Evolutionary conservation across 1,140 invertebrate genomes (phyloP), one percentile per base, ranked within the genome.

Genomic region (Limonius californicus): DNA sequence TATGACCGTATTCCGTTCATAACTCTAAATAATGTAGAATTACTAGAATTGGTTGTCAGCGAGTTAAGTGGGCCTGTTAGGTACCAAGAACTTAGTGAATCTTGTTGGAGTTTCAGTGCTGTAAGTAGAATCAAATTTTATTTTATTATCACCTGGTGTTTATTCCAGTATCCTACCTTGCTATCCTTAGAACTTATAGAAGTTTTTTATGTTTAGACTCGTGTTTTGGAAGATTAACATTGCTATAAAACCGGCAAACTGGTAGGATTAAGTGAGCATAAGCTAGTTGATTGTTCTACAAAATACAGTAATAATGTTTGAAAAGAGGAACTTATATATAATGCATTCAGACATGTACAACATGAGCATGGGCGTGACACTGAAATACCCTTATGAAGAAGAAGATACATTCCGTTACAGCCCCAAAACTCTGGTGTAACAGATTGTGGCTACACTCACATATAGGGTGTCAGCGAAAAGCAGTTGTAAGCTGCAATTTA

Each of bases 251-350:
- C 83, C 20, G 90, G 90, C 45, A 83, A 86, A 64, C 81, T 99
- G 12, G 84, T 96, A 4, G 95, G 94, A 1, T 84, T 99, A 0
- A 97, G 93, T 67, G 97, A 99, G 80, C 97, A 99, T 81, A 98
- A 99, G 77, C 80, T 99, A 43, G 84, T 99, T 19, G 97, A 99
- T 81, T 99, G 97, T 74, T 96, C 94, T 1, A 70, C 72, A 0
- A 85, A 84, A 59, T 96, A 91, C 73, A 95, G 95, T 9, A 99
- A 99, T 80, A 85, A 96, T 75, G 97, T 97, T 45, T 99, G 97
- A 79, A 87, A 92, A 68, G 96, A 96, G 68, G 96, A 96, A 61
- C 80, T 97, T 14, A 97, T 97, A 94, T 93, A 97, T 78, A 82
- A 89, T 67, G 92, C 91, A 47, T 95, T 97, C 82, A 80, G 87